Evolutionary conservation across 2,888 invertebrate genomes (phyloP), one percentile per base, ranked within the genome.

Genomic region (Drosophila emarginata): DNA sequence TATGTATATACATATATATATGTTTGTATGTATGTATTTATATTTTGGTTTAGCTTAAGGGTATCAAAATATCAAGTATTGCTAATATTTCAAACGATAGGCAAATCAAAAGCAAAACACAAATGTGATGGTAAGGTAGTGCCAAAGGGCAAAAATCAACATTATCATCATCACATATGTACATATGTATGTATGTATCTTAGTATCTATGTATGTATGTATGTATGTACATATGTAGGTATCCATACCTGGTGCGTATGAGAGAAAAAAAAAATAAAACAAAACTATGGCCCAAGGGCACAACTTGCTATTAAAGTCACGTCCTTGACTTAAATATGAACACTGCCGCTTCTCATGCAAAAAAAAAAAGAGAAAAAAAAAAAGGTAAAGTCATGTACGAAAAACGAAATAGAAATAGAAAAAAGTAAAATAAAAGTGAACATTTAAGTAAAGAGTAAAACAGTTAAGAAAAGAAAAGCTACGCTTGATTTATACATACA

Each of bases 301-400:
- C 23, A 61, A 74, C 71, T 79, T 79, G 80, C 78, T 70, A 78
- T 73, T 67, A 83, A 83, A 83, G 84, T 83, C 80, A 83, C 80
- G 84, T 83, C 80, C 84, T 80, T 80, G 80, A 70, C 83, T 83
- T 66, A 67, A 80, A 83, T 83, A 78, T 73, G 80, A 72, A 65
- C 23, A 60, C 68, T 52, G 64, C 26, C 64, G 52, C 52, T 64
- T 28, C 59, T 69, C 53, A 40, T 45, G 67, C 54, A 28, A 57
- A 54, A 58, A 21, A 54, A 21, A 53, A 28, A 61, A 37, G 32
- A 23, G n/a, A 23, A 36, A 37, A 12, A 11, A 15, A 11, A 15
- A 2, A 57, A 11, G 45, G 1, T 45, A 60, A 67, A 57, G n/a
- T 57, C 39, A 56, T 21, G 36, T 18, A 21, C 14, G 59, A 39